These are phyloP conservation scores for Lumbricus terrestris DNA, from an alignment of 2,888 invertebrate genomes.

Conservation along the genomic window DNA sequence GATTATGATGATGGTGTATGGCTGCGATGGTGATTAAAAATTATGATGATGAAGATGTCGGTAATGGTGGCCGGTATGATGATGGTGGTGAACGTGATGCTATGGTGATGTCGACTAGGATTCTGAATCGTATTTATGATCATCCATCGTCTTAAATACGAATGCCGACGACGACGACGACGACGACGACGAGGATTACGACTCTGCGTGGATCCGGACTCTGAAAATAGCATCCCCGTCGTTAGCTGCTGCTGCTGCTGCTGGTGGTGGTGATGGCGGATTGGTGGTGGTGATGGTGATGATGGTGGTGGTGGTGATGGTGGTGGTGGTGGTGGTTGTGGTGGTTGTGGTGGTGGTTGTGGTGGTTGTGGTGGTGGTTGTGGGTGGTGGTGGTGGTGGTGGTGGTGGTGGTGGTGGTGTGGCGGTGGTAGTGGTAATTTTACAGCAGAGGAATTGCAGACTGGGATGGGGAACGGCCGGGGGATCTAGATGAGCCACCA, in stretches of 20 bases:
- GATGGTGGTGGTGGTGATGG: not conserved
- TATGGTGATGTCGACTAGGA: not conserved
- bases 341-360: too few species aligned
- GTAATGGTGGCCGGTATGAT: not conserved
- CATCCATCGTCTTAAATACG: not conserved
- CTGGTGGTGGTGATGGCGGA: too few species aligned
- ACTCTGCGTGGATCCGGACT: not conserved
- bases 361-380: too few species aligned
- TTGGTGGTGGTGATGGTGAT: not conserved
- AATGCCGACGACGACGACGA: too few species aligned
- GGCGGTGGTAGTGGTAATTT: not conserved
- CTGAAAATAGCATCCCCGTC: not conserved
- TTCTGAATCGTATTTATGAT: not conserved
- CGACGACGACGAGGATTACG: not conserved
- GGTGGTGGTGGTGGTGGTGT: not conserved
- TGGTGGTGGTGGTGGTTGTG: not conserved
- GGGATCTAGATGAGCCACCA: not conserved
- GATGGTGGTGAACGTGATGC: not conserved
- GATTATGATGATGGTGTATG: not conserved
- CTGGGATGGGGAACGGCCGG: not conserved
- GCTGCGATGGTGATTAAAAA: too few species aligned
- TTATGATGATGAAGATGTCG: too few species aligned
- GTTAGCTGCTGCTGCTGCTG: not conserved
- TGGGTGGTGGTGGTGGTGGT: not conserved
- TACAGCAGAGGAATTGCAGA: not conserved